phyloP scores from a whole-genome alignment of 2,113 vertebrate genomes.

The Emydura subglobosa region DNA sequence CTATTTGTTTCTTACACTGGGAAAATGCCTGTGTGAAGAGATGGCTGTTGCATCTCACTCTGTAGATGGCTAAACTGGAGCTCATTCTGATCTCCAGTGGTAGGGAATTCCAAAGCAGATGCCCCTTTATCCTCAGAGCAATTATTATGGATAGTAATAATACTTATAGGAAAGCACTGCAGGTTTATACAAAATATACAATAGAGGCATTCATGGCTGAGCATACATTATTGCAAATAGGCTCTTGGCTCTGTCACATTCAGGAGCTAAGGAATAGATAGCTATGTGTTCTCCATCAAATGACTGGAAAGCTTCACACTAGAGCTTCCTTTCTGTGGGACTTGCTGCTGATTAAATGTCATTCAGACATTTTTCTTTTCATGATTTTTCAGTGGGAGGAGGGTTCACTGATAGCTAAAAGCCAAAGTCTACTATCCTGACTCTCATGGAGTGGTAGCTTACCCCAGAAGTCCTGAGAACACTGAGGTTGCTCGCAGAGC shows the following conservation, averaged over 20 bases:
- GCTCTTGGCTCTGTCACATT: background rate
- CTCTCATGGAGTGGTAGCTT: background rate
- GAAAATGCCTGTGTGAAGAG: slow-evolving; percentile 17
- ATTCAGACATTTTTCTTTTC: background rate
- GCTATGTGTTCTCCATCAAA: background rate
- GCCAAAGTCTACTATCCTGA: background rate
- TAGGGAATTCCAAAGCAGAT: background rate
- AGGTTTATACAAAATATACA: background rate
- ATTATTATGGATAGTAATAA: background rate
- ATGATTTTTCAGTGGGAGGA: background rate
- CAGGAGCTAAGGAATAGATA: background rate
- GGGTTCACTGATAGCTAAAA: background rate
- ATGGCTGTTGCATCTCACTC: background rate
- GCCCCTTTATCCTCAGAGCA: background rate
- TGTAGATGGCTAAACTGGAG: slow-evolving; percentile 2
- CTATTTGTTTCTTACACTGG: background rate
- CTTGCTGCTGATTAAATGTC: background rate
- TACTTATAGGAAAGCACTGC: slow-evolving; percentile 17
- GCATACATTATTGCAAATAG: background rate
- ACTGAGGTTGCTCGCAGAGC: background rate
- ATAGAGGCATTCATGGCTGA: slow-evolving; percentile 13
- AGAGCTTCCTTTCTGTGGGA: background rate
- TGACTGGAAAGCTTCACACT: background rate
- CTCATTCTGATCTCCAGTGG: background rate
- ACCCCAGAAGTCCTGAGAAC: background rate